These are phyloP conservation scores for Globodera ellingtonae DNA, from an alignment of 1,140 invertebrate species.

Conservation along the genomic window DNA sequence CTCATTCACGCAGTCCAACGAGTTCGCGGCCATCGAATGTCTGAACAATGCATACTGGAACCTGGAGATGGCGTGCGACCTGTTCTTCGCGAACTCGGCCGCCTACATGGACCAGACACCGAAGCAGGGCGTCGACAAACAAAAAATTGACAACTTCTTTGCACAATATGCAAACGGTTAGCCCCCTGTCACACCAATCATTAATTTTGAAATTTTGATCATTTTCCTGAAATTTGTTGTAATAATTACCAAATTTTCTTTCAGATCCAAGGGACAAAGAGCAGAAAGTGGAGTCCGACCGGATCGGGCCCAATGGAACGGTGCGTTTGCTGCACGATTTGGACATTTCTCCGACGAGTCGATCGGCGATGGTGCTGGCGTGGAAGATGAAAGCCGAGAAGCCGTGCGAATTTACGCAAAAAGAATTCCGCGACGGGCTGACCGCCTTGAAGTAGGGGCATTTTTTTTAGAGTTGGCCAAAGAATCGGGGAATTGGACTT, in stretches of 20 bases:
- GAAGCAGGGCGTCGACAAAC: constrained; percentile 58
- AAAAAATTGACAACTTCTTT: constrained; percentile 84
- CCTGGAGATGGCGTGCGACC: constrained; percentile 43
- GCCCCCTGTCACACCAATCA: background rate
- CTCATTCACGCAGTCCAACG: constrained; percentile 37
- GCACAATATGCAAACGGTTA: constrained; percentile 78
- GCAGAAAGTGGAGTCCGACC: constrained; percentile 70
- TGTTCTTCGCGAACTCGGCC: constrained; percentile 45
- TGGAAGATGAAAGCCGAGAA: constrained; percentile 96
- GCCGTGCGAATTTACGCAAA: constrained; percentile 93
- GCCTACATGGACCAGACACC: constrained; percentile 6
- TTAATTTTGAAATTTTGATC: no score
- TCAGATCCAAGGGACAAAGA: constrained; percentile 28
- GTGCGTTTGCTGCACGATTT: constrained; percentile 92
- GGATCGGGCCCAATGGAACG: constrained; percentile 92
- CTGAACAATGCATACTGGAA: constrained; percentile 44
- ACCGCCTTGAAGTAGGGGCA: constrained; percentile 78
- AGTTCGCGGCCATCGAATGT: constrained; percentile 31
- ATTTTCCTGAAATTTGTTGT: background rate
- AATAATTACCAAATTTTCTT: constrained; percentile 4
- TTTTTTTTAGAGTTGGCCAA: background rate
- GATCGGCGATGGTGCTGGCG: constrained; percentile 89
- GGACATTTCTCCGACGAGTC: constrained; percentile 84
- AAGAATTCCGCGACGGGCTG: constrained; percentile 92
- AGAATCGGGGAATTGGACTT: no score